phyloP scores from a whole-genome alignment of 2,797 vertebrate genomes.

The Mormyrops attenuatus region DNA sequence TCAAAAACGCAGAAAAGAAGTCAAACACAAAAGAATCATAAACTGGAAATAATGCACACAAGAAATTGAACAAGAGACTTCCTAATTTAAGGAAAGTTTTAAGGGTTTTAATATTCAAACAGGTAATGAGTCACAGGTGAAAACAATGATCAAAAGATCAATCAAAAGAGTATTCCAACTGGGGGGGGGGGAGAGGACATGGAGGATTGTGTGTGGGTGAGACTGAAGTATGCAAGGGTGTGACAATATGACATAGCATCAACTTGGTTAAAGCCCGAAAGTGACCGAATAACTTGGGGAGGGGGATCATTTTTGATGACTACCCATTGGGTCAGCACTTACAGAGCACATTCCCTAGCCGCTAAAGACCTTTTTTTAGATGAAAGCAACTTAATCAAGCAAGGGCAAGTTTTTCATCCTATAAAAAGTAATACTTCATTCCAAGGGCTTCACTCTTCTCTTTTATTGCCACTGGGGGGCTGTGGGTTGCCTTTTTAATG shows the following conservation, averaged over 20 bases:
- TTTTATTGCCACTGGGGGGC: slow-evolving; percentile 18
- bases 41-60: not conserved
- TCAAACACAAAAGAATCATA: not conserved
- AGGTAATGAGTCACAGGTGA: not conserved
- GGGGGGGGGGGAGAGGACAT: not conserved
- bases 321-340: slow-evolving; percentile 5
- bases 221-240: not conserved
- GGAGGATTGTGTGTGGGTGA: not conserved
- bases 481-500: slow-evolving; percentile 11
- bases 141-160: not conserved
- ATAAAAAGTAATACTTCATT: slow-evolving; percentile 21
- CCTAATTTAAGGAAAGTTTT: not conserved
- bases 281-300: not conserved
- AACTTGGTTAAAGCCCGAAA: slow-evolving; percentile 2
- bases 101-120: not conserved
- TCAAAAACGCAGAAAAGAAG: not conserved
- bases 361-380: slow-evolving; percentile 21
- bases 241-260: not conserved
- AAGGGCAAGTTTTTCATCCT: slow-evolving; percentile 17
- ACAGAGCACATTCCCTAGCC: not conserved
- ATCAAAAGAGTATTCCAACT: not conserved
- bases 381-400: slow-evolving; percentile 21
- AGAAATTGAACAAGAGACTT: not conserved
- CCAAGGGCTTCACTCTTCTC: slow-evolving; percentile 7
- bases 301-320: slow-evolving; percentile 3